Conservation (phyloP, 2,113 vertebrate genomes). For the Uria aalge region DNA sequence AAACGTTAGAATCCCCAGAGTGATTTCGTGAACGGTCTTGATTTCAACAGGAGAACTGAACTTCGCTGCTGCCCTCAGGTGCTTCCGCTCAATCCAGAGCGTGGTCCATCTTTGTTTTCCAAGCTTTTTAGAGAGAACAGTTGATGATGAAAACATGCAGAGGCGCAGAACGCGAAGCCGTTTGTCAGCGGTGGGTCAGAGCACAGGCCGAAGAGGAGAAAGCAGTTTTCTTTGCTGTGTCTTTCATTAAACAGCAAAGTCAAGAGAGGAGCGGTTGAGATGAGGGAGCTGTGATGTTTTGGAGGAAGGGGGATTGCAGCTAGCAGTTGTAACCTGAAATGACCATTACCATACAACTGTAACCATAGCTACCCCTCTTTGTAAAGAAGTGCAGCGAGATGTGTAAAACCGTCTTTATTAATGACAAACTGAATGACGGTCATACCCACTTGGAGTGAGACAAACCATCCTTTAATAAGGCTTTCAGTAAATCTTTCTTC, state of each 20-base stretch:
- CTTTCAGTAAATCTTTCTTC: not conserved
- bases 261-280: not conserved
- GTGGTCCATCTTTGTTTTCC: not conserved
- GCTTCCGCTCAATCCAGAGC: not conserved
- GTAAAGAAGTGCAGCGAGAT: not conserved
- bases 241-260: not conserved
- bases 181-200: not conserved
- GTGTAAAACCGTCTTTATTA: not conserved
- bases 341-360: not conserved
- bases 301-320: not conserved
- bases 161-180: accelerated
- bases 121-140: not conserved
- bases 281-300: not conserved
- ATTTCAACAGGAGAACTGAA: not conserved
- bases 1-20: accelerated
- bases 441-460: not conserved
- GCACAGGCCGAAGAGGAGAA: not conserved
- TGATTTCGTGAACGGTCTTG: accelerated
- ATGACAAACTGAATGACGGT: not conserved
- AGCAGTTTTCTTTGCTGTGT: not conserved
- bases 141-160: not conserved
- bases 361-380: not conserved
- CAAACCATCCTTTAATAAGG: not conserved
- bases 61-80: not conserved
- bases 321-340: not conserved